Conservation (phyloP, 2,888 invertebrate genomes). For the Ophion ventricosus region DNA sequence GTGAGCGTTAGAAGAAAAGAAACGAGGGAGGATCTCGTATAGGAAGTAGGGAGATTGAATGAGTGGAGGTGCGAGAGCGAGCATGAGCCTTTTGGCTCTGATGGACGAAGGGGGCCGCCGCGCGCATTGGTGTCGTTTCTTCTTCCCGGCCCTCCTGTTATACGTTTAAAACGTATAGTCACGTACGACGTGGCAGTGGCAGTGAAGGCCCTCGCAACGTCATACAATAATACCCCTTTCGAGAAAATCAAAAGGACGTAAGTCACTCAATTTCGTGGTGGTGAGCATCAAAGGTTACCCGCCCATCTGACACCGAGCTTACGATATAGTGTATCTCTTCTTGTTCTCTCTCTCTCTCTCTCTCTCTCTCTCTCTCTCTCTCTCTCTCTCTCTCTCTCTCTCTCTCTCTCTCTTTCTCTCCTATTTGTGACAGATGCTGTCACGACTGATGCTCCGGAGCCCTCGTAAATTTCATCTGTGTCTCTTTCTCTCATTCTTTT, state of each 20-base stretch:
- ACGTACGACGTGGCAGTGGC: conserved; percentile 63
- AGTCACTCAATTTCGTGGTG: background rate
- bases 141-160: conserved; percentile 43
- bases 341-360: conserved; percentile 1
- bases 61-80: conserved; percentile 60
- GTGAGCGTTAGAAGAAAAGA: background rate
- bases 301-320: background rate
- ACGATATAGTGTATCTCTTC: conserved; percentile 8
- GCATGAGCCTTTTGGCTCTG: conserved; percentile 52
- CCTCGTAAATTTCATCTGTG: conserved; percentile 32
- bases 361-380: no score
- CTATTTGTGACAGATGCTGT: conserved; percentile 77
- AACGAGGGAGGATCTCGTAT: conserved; percentile 35
- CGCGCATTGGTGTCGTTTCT: conserved; percentile 14
- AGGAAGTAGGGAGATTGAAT: conserved; percentile 55
- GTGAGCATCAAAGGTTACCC: background rate
- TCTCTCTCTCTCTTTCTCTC: no score
- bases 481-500: conserved; percentile 8
- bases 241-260: background rate
- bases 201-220: conserved; percentile 18
- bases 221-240: background rate
- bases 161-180: conserved; percentile 49
- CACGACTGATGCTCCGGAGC: conserved; percentile 75
- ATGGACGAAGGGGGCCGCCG: conserved; percentile 41
- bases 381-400: no score